Evolutionary conservation across 1,140 invertebrate species (phyloP).

Genomic region (Tetragnatha versicolor): DNA sequence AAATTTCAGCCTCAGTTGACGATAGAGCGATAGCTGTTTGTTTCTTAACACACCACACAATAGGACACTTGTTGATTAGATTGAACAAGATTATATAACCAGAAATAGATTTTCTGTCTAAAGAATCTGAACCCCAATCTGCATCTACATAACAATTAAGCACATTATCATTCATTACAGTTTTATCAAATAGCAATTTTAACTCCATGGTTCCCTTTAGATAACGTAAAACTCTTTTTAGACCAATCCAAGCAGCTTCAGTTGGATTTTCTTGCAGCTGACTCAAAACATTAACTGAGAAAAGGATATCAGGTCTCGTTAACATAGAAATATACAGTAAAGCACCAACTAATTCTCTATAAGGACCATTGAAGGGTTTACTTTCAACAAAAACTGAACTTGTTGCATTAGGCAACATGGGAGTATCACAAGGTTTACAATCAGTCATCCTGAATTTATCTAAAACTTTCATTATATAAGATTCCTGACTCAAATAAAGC

Average conservation of each 20-base stretch:
- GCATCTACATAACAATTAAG: no score
- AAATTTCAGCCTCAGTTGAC: no score
- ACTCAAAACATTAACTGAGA: neutral
- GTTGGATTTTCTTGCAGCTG: neutral
- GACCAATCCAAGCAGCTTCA: neutral
- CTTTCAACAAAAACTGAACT: neutral
- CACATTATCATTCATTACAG: no score
- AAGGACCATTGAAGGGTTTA: neutral
- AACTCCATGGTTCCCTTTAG: no score
- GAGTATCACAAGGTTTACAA: neutral
- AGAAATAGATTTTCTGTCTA: neutral
- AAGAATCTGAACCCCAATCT: neutral
- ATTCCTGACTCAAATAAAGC: neutral
- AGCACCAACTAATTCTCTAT: no score
- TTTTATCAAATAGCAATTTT: no score
- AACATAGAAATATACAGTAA: neutral
- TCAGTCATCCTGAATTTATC: neutral
- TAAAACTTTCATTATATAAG: neutral
- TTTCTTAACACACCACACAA: neutral
- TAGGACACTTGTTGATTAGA: neutral
- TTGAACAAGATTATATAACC: neutral
- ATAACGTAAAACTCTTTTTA: neutral
- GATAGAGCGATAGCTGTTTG: no score
- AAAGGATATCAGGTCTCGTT: neutral
- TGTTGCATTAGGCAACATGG: neutral